Evolutionary conservation across 2,797 vertebrate species (phyloP).

Genomic region (Acanthornis magna): DNA sequence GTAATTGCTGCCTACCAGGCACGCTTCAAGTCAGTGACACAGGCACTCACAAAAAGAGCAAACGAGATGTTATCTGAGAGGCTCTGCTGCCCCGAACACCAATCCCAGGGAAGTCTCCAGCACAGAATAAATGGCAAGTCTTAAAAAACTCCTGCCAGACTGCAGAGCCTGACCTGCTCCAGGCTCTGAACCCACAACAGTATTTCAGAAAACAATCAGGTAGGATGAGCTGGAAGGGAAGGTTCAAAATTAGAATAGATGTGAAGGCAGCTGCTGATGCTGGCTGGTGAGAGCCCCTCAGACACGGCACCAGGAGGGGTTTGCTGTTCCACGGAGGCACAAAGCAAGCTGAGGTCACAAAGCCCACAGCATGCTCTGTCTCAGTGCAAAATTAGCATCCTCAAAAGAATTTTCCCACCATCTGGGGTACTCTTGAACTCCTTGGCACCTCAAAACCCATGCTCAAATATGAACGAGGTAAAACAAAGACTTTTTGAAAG

Average conservation of each 20-base stretch:
- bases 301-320: neutral
- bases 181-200: neutral
- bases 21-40: neutral
- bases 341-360: neutral
- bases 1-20: neutral
- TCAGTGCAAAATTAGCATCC: neutral
- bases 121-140: neutral
- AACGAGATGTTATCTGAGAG: neutral
- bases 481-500: neutral
- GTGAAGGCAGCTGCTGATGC: neutral
- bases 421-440: neutral
- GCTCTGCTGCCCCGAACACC: neutral
- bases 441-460: neutral
- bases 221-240: neutral
- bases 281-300: neutral
- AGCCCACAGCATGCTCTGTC: accelerated
- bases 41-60: constrained; percentile 18
- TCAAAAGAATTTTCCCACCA: neutral
- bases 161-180: neutral
- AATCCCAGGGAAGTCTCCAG: neutral
- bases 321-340: neutral
- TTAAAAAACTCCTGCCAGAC: neutral
- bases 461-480: neutral
- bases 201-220: neutral
- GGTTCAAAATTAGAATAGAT: neutral